Evolutionary conservation across 2,888 invertebrate species (phyloP), one percentile per base, ranked within the genome.

Genomic region (Hydropsyche betteni): DNA sequence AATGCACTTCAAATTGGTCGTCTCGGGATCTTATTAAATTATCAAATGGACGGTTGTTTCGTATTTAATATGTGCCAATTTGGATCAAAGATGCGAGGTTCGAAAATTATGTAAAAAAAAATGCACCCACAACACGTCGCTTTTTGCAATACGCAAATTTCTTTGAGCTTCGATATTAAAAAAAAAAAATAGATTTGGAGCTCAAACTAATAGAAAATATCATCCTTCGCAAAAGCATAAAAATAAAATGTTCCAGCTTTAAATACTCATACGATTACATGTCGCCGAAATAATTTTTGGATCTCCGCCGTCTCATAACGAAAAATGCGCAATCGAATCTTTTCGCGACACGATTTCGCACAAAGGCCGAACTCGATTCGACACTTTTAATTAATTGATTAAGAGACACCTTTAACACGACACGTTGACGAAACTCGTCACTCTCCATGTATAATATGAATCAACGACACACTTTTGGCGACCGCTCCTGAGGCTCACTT

Each of bases 161-260:
- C 24, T 24, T 24, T 24, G 24, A 24, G 24, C 24, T 24, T 24
- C 24, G 24, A 24, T 24, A 24, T 24, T n/a, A 24, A 24, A 24
- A 2, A 24, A 24, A 24, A 24, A 24, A 2, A 24, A 2, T 24
- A 24, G 24, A 24, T 24, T 24, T 24, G 24, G 24, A 24, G 24
- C 24, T 24, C 24, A 24, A 24, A 24, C 24, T 24, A 24, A 44
- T 1, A 10, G 44, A 44, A 55, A 16, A 36, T 34, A 64, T 55
- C 55, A 34, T 36, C 64, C 64, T 64, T 64, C 64, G 36, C 36
- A 64, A 64, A 36, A 12, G 33, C 34, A 33, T 61, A 64, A 36
- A 64, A 36, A 64, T 64, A 64, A 64, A 64, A 5, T 36, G 34
- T 36, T 64, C 64, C 64, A 64, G 36, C 64, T 64, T n/a, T 8